A percentile compares a stretch with the other conserved stretches of the same genome.
Conservation (phyloP, 2,113 vertebrate genomes). For the Meleagris gallopavo region DNA sequence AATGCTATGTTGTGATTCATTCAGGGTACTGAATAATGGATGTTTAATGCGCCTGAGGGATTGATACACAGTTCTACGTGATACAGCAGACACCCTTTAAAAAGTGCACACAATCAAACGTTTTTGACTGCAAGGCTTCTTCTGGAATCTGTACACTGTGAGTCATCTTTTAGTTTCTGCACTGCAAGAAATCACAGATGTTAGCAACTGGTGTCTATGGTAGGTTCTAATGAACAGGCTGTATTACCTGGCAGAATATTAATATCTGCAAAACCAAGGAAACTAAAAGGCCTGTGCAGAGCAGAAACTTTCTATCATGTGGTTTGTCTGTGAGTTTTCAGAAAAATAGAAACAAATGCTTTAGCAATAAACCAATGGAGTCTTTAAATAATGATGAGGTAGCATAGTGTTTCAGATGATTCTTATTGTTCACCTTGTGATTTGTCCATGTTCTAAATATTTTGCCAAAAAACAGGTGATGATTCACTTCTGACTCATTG, state of each 20-base stretch:
- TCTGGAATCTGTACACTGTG: not conserved
- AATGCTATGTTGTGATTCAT: not conserved
- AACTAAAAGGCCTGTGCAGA: not conserved
- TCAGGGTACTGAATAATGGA: not conserved
- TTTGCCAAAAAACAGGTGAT: slow-evolving; percentile 69
- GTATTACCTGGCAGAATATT: not conserved
- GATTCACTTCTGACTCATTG: slow-evolving; percentile 74
- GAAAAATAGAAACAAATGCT: not conserved
- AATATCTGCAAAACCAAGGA: not conserved
- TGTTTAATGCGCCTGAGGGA: not conserved
- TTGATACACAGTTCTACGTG: not conserved
- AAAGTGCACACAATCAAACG: not conserved
- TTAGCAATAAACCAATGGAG: not conserved
- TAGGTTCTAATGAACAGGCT: not conserved
- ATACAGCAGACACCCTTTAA: not conserved
- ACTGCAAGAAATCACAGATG: not conserved
- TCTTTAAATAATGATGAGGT: not conserved
- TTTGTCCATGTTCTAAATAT: slow-evolving; percentile 50
- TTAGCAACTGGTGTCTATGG: not conserved
- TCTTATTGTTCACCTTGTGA: slow-evolving; percentile 55
- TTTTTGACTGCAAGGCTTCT: not conserved
- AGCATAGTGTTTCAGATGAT: not conserved
- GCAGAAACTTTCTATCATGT: not conserved
- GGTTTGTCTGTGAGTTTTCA: not conserved
- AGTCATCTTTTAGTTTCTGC: not conserved